Evolutionary conservation across 2,113 vertebrate genomes (phyloP), one percentile per base, ranked within the genome.

Genomic region (Notiomystis cincta): DNA sequence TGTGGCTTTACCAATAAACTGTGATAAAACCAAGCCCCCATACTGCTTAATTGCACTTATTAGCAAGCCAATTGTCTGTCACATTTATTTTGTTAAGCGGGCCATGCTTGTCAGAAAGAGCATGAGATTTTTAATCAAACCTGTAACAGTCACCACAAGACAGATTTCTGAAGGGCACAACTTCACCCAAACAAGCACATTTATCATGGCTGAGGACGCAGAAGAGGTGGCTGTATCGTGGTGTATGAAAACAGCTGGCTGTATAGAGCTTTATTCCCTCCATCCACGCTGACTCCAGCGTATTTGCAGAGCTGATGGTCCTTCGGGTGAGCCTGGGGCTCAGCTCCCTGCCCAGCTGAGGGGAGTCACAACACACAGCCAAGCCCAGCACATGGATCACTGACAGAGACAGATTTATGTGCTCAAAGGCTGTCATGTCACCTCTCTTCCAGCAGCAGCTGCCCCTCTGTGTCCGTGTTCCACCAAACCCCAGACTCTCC

Each of bases 1-100:
- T 56, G 75, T 62, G 57, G 79, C 84, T 95, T 93, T 77, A 82
- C 78, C 95, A 82, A 82, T 54, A 93, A 90, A 73, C 67, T 71
- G 75, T 53, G 78, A 87, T 73, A 70, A 82, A 91, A 82, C 50
- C 61, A 85, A 83, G 72, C 87, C 78, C 81, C 77, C 94, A 76
- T 85, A 57, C 87, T 80, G 84, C 90, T 92, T 94, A 97, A 93
- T 73, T 92, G 90, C 75, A 60, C 76, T 90, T 80, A 95, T 56
- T 92, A 94, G 82, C 71, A 73, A 94, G 67, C 71, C 60, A 57
- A 37, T 89, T 88, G 87, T 64, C 78, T 80, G 33, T 51, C 93
- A 91, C 71, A 70, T 82, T 90, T 27, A 75, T 94, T 94, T 94
- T 88, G 82, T 65, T 86, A 83, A 54, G 57, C 1, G 0, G 71